Evolutionary conservation across 2,113 vertebrate genomes (phyloP).

Genomic region (Serilophus lunatus): DNA sequence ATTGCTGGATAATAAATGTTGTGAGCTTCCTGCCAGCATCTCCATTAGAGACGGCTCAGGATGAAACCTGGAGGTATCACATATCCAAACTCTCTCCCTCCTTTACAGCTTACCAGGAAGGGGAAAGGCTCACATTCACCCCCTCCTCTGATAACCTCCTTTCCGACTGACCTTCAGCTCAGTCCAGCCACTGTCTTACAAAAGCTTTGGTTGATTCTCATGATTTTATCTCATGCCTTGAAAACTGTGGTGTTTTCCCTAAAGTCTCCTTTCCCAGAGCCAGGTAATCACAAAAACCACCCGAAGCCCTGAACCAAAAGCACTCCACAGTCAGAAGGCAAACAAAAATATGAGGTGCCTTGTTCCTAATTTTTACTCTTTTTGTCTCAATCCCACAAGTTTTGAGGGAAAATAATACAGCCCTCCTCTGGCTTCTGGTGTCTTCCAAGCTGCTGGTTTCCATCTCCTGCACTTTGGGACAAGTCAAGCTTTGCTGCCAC

Average conservation of each 20-base stretch:
- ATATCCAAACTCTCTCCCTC: background rate
- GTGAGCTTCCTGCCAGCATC: conserved; percentile 45
- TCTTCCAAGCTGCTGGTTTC: background rate
- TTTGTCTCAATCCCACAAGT: background rate
- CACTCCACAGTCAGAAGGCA: background rate
- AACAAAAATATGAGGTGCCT: background rate
- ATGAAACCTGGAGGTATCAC: conserved; percentile 25
- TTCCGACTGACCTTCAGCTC: background rate
- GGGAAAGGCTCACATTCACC: background rate
- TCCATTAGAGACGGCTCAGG: conserved; percentile 37
- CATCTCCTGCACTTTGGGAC: background rate
- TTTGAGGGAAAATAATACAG: background rate
- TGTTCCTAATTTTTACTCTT: background rate
- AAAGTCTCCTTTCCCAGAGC: background rate
- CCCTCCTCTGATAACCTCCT: background rate
- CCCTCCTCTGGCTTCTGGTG: background rate
- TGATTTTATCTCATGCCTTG: background rate
- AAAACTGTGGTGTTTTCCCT: background rate
- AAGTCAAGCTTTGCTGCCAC: background rate
- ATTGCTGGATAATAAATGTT: conserved; percentile 48
- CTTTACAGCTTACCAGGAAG: background rate
- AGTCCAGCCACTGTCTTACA: background rate
- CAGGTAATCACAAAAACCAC: background rate
- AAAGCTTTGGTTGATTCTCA: background rate
- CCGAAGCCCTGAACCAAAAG: background rate